Percentiles rank a stretch among this genome's conserved stretches.
phyloP scores from a whole-genome alignment of 2,113 vertebrate species.

The Ctenodactylus gundi region DNA sequence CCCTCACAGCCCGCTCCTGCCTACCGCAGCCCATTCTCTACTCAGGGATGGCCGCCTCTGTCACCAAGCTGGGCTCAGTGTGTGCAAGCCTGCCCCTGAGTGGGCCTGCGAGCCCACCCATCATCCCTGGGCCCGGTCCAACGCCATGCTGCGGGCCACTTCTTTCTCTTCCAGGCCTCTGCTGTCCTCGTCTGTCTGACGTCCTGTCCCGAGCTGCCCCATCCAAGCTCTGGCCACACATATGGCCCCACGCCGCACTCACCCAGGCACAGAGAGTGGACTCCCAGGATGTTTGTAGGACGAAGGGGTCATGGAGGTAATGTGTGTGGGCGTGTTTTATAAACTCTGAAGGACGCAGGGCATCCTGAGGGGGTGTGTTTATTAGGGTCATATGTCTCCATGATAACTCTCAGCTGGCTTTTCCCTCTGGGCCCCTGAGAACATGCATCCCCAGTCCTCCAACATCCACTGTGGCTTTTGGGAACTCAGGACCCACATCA shows the following conservation, averaged over 20 bases:
- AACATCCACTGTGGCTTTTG: too few relatives aligned
- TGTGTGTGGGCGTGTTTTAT: conserved; percentile 34
- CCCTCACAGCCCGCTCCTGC: background rate
- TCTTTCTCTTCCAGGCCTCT: background rate
- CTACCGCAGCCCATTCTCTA: background rate
- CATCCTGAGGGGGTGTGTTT: conserved; percentile 26
- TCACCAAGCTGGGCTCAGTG: background rate
- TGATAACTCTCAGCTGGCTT: conserved; percentile 40
- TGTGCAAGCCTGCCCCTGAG: too few relatives aligned
- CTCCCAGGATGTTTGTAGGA: conserved; percentile 48
- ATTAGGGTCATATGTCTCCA: conserved; percentile 29
- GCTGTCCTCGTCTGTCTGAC: background rate
- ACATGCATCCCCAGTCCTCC: too few relatives aligned
- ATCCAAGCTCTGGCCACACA: background rate
- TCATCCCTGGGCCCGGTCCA: background rate
- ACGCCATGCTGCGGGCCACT: too few relatives aligned
- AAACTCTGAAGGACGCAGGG: conserved; percentile 33
- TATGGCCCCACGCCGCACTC: background rate
- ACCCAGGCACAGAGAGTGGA: background rate
- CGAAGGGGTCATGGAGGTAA: conserved; percentile 18
- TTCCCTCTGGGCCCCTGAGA: background rate
- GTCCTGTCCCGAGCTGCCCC: background rate
- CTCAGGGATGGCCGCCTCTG: background rate
- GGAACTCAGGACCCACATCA: background rate
- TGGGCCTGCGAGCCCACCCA: background rate